phyloP scores from a whole-genome alignment of 2,888 invertebrate genomes.

The Brachynemurus nebulosus region DNA sequence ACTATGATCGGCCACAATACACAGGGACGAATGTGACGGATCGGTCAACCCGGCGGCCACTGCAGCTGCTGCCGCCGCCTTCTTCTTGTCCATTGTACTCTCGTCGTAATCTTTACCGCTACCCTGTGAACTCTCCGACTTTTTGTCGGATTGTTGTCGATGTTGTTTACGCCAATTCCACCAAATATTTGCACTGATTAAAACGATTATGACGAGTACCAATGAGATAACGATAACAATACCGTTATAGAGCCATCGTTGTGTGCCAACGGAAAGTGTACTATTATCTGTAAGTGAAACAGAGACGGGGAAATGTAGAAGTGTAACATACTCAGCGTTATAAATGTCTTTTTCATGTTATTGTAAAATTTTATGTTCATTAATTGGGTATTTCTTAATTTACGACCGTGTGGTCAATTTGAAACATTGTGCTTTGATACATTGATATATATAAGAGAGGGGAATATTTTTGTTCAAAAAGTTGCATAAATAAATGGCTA shows the following conservation, averaged over 20 bases:
- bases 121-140: not conserved
- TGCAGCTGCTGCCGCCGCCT: not conserved
- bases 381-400: no score
- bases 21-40: not conserved
- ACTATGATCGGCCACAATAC: conserved; percentile 1
- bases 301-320: no score
- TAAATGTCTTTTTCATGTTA: no score
- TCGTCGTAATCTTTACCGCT: not conserved
- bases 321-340: no score
- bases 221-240: not conserved
- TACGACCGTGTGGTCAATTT: no score
- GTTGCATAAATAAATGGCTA: no score
- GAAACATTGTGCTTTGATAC: no score
- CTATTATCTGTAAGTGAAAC: no score
- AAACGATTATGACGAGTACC: not conserved
- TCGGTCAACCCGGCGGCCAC: not conserved
- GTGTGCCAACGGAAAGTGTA: not conserved
- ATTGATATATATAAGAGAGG: no score
- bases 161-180: conserved; percentile 4
- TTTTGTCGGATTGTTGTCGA: not conserved
- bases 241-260: conserved; percentile 1
- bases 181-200: conserved; percentile 5
- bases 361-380: no score
- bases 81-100: not conserved
- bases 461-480: no score